These are phyloP conservation scores for Elegia similella DNA, from an alignment of 2,888 invertebrate species.

Conservation along the genomic window DNA sequence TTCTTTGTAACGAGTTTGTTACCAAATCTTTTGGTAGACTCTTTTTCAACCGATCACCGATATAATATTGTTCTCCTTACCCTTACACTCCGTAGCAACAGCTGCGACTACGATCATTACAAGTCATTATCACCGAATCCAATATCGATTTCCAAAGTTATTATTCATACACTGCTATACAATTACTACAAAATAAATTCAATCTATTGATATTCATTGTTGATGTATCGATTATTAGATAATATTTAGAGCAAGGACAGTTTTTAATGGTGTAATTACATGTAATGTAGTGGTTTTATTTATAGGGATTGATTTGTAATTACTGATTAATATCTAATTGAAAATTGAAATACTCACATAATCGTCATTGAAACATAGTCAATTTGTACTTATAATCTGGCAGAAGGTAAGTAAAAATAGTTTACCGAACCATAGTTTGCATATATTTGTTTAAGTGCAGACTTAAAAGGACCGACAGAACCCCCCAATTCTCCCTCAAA, in stretches of 20 bases:
- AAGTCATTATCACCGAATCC: slow-evolving; percentile 6
- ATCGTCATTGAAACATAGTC: too few species aligned
- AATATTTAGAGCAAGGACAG: slow-evolving; percentile 2
- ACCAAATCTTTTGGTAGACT: too few species aligned
- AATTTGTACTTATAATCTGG: too few species aligned
- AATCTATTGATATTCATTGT: neutral
- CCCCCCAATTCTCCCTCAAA: too few species aligned
- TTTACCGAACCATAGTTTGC: too few species aligned
- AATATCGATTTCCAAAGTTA: slow-evolving; percentile 6
- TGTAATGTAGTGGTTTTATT: neutral
- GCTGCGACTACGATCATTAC: neutral
- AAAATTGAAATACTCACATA: too few species aligned
- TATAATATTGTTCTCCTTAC: too few species aligned
- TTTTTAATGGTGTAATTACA: neutral
- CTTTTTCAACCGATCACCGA: too few species aligned
- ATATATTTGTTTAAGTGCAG: too few species aligned
- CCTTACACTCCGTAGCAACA: neutral
- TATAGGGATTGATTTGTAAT: neutral
- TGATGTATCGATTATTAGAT: slow-evolving; percentile 5
- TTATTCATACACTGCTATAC: slow-evolving; percentile 1
- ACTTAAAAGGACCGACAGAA: too few species aligned
- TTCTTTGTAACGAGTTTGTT: too few species aligned
- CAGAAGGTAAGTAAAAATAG: too few species aligned
- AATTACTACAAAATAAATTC: neutral
- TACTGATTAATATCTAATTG: neutral